Evolutionary conservation across 2,113 vertebrate species (phyloP).

Genomic region (Chaetodon trifascialis): DNA sequence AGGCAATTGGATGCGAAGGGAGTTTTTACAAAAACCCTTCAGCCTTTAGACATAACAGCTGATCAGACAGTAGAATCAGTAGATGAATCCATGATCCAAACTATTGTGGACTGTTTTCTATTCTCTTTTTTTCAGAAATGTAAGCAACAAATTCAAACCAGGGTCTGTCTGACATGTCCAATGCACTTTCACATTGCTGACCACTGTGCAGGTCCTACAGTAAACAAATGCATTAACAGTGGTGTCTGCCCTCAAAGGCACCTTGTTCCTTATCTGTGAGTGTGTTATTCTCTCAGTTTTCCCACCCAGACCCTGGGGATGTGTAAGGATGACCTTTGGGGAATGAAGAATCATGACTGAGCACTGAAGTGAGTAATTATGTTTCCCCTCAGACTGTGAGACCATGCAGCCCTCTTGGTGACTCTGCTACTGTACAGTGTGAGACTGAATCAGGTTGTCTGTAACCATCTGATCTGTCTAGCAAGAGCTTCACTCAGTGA

Average conservation of each 20-base stretch:
- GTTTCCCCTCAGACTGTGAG: constrained; percentile 1
- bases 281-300: background rate
- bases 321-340: constrained; percentile 16
- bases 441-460: constrained; percentile 7
- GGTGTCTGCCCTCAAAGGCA: background rate
- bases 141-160: background rate
- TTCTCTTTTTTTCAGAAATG: background rate
- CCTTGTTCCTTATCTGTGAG: constrained; percentile 11
- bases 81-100: background rate
- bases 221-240: background rate
- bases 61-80: background rate
- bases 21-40: background rate
- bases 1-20: too few relatives aligned
- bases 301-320: background rate
- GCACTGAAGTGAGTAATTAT: constrained; percentile 6
- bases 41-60: background rate
- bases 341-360: background rate
- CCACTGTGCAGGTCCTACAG: background rate
- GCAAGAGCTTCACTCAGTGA: constrained; percentile 6
- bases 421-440: background rate
- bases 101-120: background rate
- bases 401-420: background rate
- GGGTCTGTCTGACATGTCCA: background rate
- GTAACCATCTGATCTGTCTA: constrained; percentile 10
- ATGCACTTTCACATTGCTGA: background rate